Evolutionary conservation across 2,113 vertebrate genomes (phyloP).

Genomic region (Alces alces): DNA sequence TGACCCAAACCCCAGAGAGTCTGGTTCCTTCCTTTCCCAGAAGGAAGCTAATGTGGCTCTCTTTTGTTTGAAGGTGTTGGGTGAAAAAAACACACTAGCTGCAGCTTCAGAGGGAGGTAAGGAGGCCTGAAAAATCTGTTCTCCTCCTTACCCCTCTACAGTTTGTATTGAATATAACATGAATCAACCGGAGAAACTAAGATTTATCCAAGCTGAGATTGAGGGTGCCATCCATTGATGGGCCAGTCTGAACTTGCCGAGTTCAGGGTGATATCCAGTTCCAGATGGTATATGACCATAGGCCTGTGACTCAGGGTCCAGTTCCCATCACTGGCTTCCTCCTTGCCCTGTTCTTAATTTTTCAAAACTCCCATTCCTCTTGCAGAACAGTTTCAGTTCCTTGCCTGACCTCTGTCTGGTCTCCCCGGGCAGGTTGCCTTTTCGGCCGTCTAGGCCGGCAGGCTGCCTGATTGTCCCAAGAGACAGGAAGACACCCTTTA

Average conservation of each 20-base stretch:
- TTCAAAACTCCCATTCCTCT: slow-evolving; percentile 9
- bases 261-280: neutral
- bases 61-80: slow-evolving; percentile 60
- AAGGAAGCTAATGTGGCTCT: slow-evolving; percentile 56
- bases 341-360: slow-evolving; percentile 41
- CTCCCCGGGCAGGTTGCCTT: slow-evolving; percentile 36
- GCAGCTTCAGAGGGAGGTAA: neutral
- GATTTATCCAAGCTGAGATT: neutral
- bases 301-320: neutral
- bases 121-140: neutral
- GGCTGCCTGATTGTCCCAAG: slow-evolving; percentile 48
- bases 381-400: slow-evolving; percentile 4
- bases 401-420: slow-evolving; percentile 47
- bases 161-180: neutral
- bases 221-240: neutral
- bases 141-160: neutral
- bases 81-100: slow-evolving; percentile 45
- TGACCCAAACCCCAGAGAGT: slow-evolving; percentile 46
- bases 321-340: neutral
- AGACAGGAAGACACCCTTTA: slow-evolving; percentile 54
- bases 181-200: neutral
- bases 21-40: slow-evolving; percentile 68
- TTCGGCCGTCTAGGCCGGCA: slow-evolving; percentile 1
- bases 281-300: neutral
- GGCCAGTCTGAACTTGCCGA: neutral